These are phyloP conservation scores for Brachyrhaphis roseni DNA, from an alignment of 2,797 vertebrate species.

Conservation along the genomic window DNA sequence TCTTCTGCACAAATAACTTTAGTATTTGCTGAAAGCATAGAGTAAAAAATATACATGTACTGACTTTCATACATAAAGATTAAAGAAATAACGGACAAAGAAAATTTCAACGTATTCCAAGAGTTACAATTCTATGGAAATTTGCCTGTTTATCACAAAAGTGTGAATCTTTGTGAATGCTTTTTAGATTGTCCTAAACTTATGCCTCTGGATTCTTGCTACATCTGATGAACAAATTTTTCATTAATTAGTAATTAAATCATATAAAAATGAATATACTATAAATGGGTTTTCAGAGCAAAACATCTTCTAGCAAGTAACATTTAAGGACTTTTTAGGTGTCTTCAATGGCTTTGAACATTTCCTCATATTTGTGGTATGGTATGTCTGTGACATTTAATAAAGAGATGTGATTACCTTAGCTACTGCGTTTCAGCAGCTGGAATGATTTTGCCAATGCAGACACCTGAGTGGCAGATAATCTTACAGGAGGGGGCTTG, in stretches of 20 bases:
- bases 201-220: not conserved
- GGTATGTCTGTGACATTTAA: not conserved
- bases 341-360: not conserved
- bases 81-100: not conserved
- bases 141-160: not conserved
- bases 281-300: not conserved
- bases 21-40: not conserved
- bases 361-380: not conserved
- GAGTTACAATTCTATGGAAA: not conserved
- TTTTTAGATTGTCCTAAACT: not conserved
- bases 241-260: too few relatives aligned
- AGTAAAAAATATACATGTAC: too few relatives aligned
- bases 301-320: not conserved
- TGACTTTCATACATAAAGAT: not conserved
- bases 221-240: not conserved
- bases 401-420: not conserved
- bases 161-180: not conserved
- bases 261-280: not conserved
- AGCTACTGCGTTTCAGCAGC: not conserved
- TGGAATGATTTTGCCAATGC: not conserved
- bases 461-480: not conserved
- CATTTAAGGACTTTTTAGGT: not conserved
- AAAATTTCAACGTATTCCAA: not conserved
- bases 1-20: not conserved
- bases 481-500: not conserved